Conservation (phyloP, 2,113 vertebrate species). For the Hemicordylus capensis region DNA sequence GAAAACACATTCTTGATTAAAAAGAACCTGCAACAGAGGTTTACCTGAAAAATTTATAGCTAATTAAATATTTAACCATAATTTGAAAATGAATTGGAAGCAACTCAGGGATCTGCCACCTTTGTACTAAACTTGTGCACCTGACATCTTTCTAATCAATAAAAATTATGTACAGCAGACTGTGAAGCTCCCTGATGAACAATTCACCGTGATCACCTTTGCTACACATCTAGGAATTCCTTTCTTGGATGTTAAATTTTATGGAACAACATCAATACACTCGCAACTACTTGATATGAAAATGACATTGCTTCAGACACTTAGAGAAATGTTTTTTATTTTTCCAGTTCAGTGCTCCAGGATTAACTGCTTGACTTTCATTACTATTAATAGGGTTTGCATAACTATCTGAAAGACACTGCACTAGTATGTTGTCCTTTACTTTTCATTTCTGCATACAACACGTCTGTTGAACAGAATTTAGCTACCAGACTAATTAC, state of each 20-base stretch:
- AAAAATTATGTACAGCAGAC: constrained; percentile 33
- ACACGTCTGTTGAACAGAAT: not conserved
- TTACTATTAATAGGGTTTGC: constrained; percentile 9
- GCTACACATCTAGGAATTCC: constrained; percentile 15
- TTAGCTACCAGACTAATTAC: not conserved
- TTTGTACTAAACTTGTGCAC: not conserved
- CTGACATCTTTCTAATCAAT: constrained; percentile 47
- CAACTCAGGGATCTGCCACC: not conserved
- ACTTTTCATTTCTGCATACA: not conserved
- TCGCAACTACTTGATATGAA: constrained; percentile 49
- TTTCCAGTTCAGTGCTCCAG: constrained; percentile 40
- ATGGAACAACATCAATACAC: constrained; percentile 49
- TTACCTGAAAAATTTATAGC: not conserved
- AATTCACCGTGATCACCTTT: constrained; percentile 46
- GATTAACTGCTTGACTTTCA: constrained; percentile 25
- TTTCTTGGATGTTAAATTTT: constrained; percentile 50
- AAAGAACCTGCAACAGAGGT: not conserved
- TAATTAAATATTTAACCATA: not conserved
- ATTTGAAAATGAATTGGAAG: constrained; percentile 42
- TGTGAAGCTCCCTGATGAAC: constrained; percentile 36
- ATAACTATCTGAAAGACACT: constrained; percentile 9
- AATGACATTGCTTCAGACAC: constrained; percentile 28
- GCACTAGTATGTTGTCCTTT: not conserved
- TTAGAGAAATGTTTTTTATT: not conserved
- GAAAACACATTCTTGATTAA: not conserved